These are phyloP conservation scores for Sminthurinus signatus DNA, from an alignment of 1,140 invertebrate species.

Conservation along the genomic window DNA sequence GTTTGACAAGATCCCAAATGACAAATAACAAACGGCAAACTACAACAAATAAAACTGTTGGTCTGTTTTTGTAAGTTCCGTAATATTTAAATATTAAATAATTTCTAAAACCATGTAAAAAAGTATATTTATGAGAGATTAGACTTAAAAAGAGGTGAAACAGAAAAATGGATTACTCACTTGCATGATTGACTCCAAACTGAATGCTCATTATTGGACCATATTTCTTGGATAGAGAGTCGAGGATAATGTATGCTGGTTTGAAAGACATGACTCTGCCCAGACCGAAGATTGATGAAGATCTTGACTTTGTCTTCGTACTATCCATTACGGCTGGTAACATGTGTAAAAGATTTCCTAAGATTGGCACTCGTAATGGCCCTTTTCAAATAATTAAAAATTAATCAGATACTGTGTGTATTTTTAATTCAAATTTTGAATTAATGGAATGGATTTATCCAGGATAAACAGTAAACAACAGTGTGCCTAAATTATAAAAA, in stretches of 20 bases:
- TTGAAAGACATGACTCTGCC: conserved; percentile 18
- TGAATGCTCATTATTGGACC: conserved; percentile 30
- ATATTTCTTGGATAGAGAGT: conserved; percentile 19
- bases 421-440: background rate
- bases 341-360: conserved; percentile 26
- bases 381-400: conserved; percentile 15
- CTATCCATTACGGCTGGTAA: conserved; percentile 28
- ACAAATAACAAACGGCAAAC: background rate
- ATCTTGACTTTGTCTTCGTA: conserved; percentile 8
- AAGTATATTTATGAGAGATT: background rate
- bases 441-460: background rate
- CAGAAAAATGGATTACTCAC: conserved; percentile 14
- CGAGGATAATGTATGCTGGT: conserved; percentile 32
- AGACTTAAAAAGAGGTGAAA: background rate
- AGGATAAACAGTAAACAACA: background rate
- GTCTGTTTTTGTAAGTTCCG: background rate
- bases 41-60: background rate
- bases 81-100: background rate
- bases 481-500: background rate
- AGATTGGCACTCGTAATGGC: conserved; percentile 27
- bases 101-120: background rate
- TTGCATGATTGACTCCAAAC: conserved; percentile 34
- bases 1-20: background rate
- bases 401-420: no score
- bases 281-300: background rate